These are phyloP conservation scores for Megalopta genalis DNA, from an alignment of 1,140 invertebrate genomes.

Conservation along the genomic window DNA sequence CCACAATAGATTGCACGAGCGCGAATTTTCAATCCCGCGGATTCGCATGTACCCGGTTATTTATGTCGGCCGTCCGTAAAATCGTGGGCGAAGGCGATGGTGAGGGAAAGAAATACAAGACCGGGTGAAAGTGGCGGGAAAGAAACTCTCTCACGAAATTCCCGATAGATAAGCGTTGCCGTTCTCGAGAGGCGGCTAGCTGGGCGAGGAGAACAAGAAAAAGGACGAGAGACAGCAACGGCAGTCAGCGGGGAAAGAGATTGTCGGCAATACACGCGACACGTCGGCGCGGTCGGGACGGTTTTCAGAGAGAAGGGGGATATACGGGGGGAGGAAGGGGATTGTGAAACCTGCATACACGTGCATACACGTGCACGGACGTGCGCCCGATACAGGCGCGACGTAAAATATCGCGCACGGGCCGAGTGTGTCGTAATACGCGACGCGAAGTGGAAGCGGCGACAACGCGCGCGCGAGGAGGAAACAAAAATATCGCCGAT, in stretches of 20 bases:
- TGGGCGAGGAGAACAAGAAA: background rate
- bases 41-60: slow-evolving; percentile 8
- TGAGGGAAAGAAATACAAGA: slow-evolving; percentile 7
- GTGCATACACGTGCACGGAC: background rate
- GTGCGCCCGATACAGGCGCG: background rate
- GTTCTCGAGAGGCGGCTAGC: background rate
- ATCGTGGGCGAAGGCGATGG: slow-evolving; percentile 4
- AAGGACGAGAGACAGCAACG: background rate
- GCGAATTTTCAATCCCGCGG: slow-evolving; percentile 13
- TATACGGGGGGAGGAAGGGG: background rate
- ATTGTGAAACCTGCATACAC: slow-evolving; percentile 46
- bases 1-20: background rate
- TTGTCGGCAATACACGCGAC: slow-evolving; percentile 18
- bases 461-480: slow-evolving; percentile 28
- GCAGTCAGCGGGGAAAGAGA: too few species aligned
- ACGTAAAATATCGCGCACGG: slow-evolving; percentile 51
- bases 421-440: slow-evolving; percentile 49
- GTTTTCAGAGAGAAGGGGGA: too few species aligned
- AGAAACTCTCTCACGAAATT: slow-evolving; percentile 42
- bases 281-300: background rate
- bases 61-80: slow-evolving; percentile 11
- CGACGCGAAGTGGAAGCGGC: slow-evolving; percentile 45
- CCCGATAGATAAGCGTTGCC: slow-evolving; percentile 31
- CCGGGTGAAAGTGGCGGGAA: slow-evolving; percentile 32
- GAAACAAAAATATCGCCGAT: slow-evolving; percentile 46